Conservation (phyloP, 2,797 vertebrate genomes). For the Pangasius krempfi region DNA sequence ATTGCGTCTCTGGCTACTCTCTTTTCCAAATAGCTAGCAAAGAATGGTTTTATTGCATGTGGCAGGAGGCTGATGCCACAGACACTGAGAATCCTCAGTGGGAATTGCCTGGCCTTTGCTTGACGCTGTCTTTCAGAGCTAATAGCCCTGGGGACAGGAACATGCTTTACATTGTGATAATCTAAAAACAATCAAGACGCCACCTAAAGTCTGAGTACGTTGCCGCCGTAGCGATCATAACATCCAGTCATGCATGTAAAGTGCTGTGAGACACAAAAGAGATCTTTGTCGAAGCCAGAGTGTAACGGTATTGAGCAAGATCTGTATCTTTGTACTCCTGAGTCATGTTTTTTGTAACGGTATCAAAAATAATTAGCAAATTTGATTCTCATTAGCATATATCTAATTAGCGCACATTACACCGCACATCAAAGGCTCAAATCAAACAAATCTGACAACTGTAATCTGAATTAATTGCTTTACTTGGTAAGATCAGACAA, state of each 20-base stretch:
- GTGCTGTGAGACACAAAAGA: neutral
- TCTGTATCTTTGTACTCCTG: neutral
- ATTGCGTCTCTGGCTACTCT: constrained; percentile 67
- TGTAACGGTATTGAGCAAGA: neutral
- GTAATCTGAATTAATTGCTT: constrained; percentile 28
- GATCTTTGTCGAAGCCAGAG: neutral
- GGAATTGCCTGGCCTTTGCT: constrained; percentile 24
- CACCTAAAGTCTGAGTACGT: neutral
- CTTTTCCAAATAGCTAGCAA: constrained; percentile 45
- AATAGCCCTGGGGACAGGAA: constrained; percentile 25
- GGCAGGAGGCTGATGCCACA: constrained; percentile 36
- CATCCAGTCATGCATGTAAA: neutral
- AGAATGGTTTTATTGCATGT: constrained; percentile 49
- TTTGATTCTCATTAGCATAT: constrained; percentile 14
- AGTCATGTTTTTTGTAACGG: neutral
- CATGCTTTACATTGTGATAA: constrained; percentile 31
- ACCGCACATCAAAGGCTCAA: neutral
- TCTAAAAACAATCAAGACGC: constrained; percentile 13
- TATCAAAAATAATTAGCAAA: constrained; percentile 8
- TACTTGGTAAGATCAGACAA: neutral
- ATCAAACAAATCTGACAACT: constrained; percentile 15
- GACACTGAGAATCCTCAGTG: constrained; percentile 26
- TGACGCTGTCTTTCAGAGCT: constrained; percentile 21
- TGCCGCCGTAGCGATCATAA: neutral
- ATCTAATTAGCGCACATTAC: constrained; percentile 18